These are phyloP conservation scores for Echinarachnius parma DNA, from an alignment of 53 echinoderm and acorn worm species.

Conservation along the genomic window DNA sequence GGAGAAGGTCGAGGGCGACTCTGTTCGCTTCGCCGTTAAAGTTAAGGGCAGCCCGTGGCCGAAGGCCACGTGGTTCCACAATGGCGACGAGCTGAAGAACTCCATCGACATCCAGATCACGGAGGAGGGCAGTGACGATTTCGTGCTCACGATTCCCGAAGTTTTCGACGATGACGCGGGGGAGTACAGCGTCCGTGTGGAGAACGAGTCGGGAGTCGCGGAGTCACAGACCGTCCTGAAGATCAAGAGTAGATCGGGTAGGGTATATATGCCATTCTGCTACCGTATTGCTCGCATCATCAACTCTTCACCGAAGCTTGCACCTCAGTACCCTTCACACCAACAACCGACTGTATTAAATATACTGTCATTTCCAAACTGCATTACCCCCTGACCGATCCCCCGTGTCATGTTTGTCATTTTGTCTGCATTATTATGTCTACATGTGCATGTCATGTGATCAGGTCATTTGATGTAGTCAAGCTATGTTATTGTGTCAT, in stretches of 20 bases:
- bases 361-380: no score
- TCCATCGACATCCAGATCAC: constrained; percentile 84
- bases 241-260: constrained; percentile 77
- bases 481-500: no score
- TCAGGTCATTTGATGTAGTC: no score
- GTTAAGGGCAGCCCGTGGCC: constrained; percentile 76
- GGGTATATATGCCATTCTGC: no score
- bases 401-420: no score
- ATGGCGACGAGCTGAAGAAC: constrained; percentile 76
- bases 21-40: constrained; percentile 70
- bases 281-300: no score
- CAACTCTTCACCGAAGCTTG: background rate
- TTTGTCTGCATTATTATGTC: no score
- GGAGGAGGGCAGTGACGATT: constrained; percentile 56
- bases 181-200: constrained; percentile 81
- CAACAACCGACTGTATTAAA: no score
- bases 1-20: constrained; percentile 78
- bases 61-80: constrained; percentile 80
- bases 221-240: constrained; percentile 74
- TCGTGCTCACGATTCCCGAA: constrained; percentile 75
- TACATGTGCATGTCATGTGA: no score
- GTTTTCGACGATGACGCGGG: constrained; percentile 97
- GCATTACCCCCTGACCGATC: no score
- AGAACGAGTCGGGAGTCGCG: constrained; percentile 82
- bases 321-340: background rate